A percentile compares a stretch with the other conserved stretches of the same genome.
Evolutionary conservation across 1,140 invertebrate species (phyloP).

Genomic region (Asbolus verrucosus): DNA sequence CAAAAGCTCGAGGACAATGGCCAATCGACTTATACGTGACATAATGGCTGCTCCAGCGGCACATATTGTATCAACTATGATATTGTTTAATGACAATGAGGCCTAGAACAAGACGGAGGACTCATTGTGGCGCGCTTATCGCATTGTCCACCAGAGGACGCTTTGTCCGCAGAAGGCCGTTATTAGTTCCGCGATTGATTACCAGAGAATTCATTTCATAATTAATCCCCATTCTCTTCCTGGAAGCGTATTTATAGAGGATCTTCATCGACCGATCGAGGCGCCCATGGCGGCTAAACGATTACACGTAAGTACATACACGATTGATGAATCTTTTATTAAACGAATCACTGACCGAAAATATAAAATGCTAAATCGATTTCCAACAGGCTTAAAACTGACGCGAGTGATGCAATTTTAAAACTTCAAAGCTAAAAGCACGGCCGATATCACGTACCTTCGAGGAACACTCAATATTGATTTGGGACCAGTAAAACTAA

Average conservation of each 20-base stretch:
- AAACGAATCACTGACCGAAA: conserved; percentile 10
- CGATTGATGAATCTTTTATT: conserved; percentile 21
- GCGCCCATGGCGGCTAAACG: background rate
- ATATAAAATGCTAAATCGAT: background rate
- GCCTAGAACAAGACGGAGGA: conserved; percentile 56
- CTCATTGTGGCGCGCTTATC: conserved; percentile 55
- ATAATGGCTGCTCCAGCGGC: conserved; percentile 57
- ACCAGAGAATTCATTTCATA: conserved; percentile 52
- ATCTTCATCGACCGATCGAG: background rate
- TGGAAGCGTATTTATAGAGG: background rate
- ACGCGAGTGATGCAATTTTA: conserved; percentile 2
- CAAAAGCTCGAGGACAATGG: conserved; percentile 55
- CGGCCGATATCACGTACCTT: no score
- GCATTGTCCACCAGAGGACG: conserved; percentile 49
- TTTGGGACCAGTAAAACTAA: no score
- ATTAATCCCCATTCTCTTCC: conserved; percentile 50
- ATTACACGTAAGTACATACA: background rate
- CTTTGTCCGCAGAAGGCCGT: conserved; percentile 57
- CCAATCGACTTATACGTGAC: conserved; percentile 59
- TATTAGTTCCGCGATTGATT: conserved; percentile 54
- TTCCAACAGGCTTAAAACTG: background rate
- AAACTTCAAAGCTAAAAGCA: background rate
- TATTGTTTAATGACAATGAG: conserved; percentile 62
- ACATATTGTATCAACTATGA: conserved; percentile 60
- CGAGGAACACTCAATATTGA: no score